Base-by-base conservation (phyloP, 2,113 vertebrate species). In the Rhinolophus sinicus region DNA sequence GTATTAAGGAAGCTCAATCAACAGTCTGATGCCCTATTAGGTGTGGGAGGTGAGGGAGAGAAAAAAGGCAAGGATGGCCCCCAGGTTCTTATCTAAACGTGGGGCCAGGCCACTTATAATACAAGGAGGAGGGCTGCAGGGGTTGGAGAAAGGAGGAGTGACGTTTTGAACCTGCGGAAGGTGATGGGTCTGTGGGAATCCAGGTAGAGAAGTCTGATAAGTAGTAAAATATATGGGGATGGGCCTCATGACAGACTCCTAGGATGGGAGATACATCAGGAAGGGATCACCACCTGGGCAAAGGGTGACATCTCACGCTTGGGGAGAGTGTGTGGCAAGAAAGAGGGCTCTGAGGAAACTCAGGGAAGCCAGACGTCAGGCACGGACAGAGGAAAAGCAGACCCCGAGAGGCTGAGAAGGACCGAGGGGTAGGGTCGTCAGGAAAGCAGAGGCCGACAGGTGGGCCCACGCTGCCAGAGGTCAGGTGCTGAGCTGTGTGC, bases 401-500 rank as follows among this genome's bases (percentile, higher is more conserved):
- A 26, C 80, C 40, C 58, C 44, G 40, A 16, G 38, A 47, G 16
- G 44, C 38, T 64, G n/a, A 62, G 47, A 60, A 90, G 76, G 44
- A 28, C 52, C 11, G 16, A 19, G 70, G 70, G 58, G 70, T 16
- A 26, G n/a, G 5, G 26, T 40, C 24, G 9, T 69, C 2, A 62
- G 58, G 50, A 76, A 40, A 76, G n/a, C 86, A 35, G 76, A 70
- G 21, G 75, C 28, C 0, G 0, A 52, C 19, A 33, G 22, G n/a
- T 13, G 44, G 4, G 5, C 16, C 40, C 26, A 0, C 30, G 47
- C n/a, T 28, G 3, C 40, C 38, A 1, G 72, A 8, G 12, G 26
- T 54, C 90, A 80, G 72, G 19, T 44, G 4, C 40, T 12, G 3
- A 82, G 44, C 14, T 19, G 24, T 58, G 26, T 33, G 26, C 86